Conservation (phyloP, 2,113 vertebrate species). For the Fregetta grallaria region DNA sequence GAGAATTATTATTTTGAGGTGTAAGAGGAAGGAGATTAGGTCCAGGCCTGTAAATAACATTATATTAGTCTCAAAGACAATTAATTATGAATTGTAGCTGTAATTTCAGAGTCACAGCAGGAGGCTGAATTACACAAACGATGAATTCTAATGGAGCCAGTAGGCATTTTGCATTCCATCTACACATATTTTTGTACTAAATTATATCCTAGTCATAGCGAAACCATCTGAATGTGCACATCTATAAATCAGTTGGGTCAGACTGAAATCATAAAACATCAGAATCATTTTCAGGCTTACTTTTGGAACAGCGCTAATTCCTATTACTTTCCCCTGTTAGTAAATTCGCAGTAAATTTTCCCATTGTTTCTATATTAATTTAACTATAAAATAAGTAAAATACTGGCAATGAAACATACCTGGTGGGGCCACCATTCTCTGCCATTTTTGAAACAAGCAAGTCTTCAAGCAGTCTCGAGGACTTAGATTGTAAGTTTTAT, state of each 20-base stretch:
- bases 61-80: slow-evolving; percentile 65
- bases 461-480: slow-evolving; percentile 98
- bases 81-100: slow-evolving; percentile 70
- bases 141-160: slow-evolving; percentile 55
- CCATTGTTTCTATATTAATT: not conserved
- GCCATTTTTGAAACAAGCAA: slow-evolving; percentile 99
- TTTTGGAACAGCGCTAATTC: not conserved
- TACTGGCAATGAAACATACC: slow-evolving; percentile 75
- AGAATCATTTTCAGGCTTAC: slow-evolving; percentile 3
- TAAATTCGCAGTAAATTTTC: not conserved
- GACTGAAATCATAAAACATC: slow-evolving; percentile 21
- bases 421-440: slow-evolving; percentile 98
- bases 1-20: slow-evolving; percentile 54
- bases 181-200: slow-evolving; percentile 34
- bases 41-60: slow-evolving; percentile 63
- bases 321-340: not conserved
- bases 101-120: slow-evolving; percentile 71
- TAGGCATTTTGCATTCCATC: slow-evolving; percentile 54
- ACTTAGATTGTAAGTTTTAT: slow-evolving; percentile 99
- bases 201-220: slow-evolving; percentile 8
- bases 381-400: not conserved
- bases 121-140: slow-evolving; percentile 58
- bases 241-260: slow-evolving; percentile 37
- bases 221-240: slow-evolving; percentile 37
- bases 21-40: slow-evolving; percentile 57